Evolutionary conservation across 1,140 invertebrate genomes (phyloP), one percentile per base, ranked within the genome.

Genomic region (Cydia splendana): DNA sequence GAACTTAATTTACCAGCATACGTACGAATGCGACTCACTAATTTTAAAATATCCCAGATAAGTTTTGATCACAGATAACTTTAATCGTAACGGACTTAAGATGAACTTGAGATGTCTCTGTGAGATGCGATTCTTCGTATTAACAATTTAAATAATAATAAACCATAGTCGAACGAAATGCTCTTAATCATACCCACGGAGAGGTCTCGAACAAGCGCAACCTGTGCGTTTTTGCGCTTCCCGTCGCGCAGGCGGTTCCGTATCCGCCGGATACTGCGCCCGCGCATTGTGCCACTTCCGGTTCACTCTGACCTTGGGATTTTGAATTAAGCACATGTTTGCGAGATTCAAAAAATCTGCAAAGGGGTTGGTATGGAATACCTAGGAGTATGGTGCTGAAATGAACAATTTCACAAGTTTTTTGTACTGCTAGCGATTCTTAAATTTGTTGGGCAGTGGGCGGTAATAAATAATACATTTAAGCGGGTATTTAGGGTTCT

Each of bases 221-320:
- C 57, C 57, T 62, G 57, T 62, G 57, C 57, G 57, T 62, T 62
- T 62, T 62, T 62, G 57, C 57, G 57, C 57, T 62, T 62, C 57
- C 57, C 20, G 57, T 24, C 74, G 78, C 34, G 15, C 67, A 38
- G 30, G 67, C 67, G 34, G 65, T 34, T 71, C 67, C 80, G 79
- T 82, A 86, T 90, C 88, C 89, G 84, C 76, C 87, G 89, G 88
- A 88, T 83, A 82, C 84, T 88, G 89, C 88, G 88, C 83, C 83
- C 88, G 90, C 84, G 77, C 80, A 38, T 71, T 71, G 67, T 71
- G 67, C 67, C 15, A 15, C 67, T 34, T 71, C 34, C 30, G 67
- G 67, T 38, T 34, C 67, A 38, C 38, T 71, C 30, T 34, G 30
- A 34, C 28, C 65, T 67, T 67, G 65, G 18, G 30, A 71, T 42